Conservation (phyloP, 53 echinoderm and acorn worm genomes). For the Paelopatides confundens region DNA sequence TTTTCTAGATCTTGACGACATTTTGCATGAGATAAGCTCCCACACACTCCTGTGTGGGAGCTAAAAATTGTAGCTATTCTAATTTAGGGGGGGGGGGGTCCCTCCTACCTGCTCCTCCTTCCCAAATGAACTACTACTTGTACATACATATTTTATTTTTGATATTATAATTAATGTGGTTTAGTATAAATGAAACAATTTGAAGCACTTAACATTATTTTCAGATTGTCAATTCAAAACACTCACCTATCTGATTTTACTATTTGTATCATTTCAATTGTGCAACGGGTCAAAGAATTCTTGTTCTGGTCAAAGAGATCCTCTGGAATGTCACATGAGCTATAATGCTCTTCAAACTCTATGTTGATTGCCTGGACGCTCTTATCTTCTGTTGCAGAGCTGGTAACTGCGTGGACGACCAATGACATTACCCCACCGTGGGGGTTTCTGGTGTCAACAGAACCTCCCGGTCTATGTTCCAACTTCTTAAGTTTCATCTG, state of each 20-base stretch:
- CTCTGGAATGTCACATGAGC: constrained; percentile 59
- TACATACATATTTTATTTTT: no score
- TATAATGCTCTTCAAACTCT: constrained; percentile 58
- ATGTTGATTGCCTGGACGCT: constrained; percentile 28
- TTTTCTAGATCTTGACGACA: no score
- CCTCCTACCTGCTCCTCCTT: no score
- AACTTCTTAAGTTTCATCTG: constrained; percentile 32
- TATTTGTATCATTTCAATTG: constrained; percentile 87
- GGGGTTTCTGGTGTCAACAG: constrained; percentile 34
- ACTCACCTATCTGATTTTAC: constrained; percentile 76
- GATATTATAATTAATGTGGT: no score
- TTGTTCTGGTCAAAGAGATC: constrained; percentile 38
- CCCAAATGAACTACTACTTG: no score
- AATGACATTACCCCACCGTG: constrained; percentile 61
- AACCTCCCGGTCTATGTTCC: constrained; percentile 53
- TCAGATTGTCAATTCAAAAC: background rate
- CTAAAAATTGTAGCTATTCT: no score
- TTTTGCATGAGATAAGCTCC: no score
- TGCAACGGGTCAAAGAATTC: constrained; percentile 58
- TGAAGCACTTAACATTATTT: no score
- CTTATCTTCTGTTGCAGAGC: constrained; percentile 53
- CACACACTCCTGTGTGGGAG: no score
- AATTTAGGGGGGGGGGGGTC: no score
- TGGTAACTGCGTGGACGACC: constrained; percentile 62
- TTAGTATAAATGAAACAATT: no score